phyloP scores from a whole-genome alignment of 2,113 vertebrate species.

The Xiphias gladius region DNA sequence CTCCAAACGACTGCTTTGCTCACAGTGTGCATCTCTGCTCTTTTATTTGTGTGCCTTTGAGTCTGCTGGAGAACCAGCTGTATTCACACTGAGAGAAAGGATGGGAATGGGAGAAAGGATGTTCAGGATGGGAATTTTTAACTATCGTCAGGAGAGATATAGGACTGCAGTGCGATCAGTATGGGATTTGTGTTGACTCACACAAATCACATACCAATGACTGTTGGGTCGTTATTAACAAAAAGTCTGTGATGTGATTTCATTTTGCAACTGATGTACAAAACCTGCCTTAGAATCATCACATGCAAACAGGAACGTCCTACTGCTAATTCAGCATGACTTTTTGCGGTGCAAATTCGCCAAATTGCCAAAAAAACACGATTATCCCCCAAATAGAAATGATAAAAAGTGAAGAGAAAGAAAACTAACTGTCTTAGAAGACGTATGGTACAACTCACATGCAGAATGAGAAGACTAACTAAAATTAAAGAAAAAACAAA shows the following conservation, averaged over 20 bases:
- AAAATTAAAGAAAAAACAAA: too few relatives aligned
- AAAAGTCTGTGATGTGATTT: neutral
- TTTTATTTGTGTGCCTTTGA: neutral
- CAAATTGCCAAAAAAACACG: too few relatives aligned
- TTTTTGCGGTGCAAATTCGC: too few relatives aligned
- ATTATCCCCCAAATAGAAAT: too few relatives aligned
- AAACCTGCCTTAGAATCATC: neutral
- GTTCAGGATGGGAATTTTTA: neutral
- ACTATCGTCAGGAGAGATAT: neutral
- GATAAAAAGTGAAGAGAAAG: too few relatives aligned
- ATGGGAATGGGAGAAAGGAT: too few relatives aligned
- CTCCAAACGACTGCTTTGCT: slow-evolving; percentile 5
- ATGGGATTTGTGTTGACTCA: neutral
- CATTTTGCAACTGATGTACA: neutral
- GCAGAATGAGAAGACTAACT: too few relatives aligned
- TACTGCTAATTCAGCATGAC: too few relatives aligned
- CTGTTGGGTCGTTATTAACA: neutral
- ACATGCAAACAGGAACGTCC: too few relatives aligned
- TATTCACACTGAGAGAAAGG: neutral
- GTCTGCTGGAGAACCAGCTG: too few relatives aligned
- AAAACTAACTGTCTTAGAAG: too few relatives aligned
- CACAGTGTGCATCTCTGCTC: neutral
- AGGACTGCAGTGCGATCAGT: neutral
- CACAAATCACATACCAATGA: neutral
- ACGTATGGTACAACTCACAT: too few relatives aligned